Conservation (phyloP, 1,140 invertebrate genomes). For the Drosophila littoralis region DNA sequence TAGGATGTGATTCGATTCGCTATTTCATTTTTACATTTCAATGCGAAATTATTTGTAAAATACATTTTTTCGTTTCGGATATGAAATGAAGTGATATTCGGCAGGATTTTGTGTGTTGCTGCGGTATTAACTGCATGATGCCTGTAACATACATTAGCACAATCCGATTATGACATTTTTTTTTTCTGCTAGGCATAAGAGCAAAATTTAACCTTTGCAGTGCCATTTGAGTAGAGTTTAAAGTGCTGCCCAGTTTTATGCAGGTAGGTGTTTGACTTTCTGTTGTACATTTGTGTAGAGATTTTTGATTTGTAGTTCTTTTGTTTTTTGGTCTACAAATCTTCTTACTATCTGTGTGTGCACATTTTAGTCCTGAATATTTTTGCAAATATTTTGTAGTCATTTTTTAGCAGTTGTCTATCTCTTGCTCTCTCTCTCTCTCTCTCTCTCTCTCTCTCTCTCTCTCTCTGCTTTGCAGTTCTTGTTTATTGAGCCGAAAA, state of each 20-base stretch:
- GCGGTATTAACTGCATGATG: neutral
- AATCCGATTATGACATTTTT: no score
- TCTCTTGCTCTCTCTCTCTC: conserved; percentile 43
- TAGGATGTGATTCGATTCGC: conserved; percentile 20
- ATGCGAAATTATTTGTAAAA: conserved; percentile 36
- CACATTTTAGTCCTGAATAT: conserved; percentile 52
- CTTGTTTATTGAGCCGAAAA: conserved; percentile 49
- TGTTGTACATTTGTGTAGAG: conserved; percentile 3
- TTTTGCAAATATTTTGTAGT: conserved; percentile 23
- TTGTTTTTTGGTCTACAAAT: conserved; percentile 47
- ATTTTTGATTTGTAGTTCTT: conserved; percentile 25
- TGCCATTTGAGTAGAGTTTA: neutral
- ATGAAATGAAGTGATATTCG: neutral
- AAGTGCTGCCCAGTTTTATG: conserved; percentile 35
- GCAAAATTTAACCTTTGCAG: no score
- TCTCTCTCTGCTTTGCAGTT: conserved; percentile 1
- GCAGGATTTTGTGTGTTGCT: neutral
- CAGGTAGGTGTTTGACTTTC: neutral
- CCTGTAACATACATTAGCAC: neutral
- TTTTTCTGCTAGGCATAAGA: no score
- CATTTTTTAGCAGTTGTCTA: conserved; percentile 28
- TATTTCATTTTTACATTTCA: conserved; percentile 25
- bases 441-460: conserved; percentile 20
- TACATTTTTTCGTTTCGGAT: no score
- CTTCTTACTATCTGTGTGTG: conserved; percentile 41